Base-by-base conservation (phyloP, 2,797 vertebrate species). In the Danionella dracula region DNA sequence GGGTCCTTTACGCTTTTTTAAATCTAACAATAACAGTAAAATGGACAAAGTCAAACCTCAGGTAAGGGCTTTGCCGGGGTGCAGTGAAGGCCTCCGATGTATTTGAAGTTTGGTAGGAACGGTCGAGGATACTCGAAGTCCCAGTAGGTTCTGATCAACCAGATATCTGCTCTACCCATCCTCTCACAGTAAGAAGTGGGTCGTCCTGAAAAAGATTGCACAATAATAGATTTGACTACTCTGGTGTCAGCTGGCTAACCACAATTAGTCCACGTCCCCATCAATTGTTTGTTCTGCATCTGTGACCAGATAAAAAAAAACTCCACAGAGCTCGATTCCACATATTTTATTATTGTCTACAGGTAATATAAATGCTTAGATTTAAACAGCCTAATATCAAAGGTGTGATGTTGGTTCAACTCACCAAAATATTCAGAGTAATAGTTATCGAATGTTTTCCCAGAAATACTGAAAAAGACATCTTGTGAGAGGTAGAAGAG, bases 81-180 rank as follows among this genome's bases (percentile, higher is more conserved):
- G 71, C 94, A 97, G 20, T 97, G 95, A 67, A 97, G 81, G 57
- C 94, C 95, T 72, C 95, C 94, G n/a, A 98, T 86, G 60, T 86
- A 96, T 68, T 93, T 90, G 60, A 96, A 97, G 80, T 96, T 98
- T 1, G 92, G 94, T 37, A 93, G 87, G 23, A 89, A 82, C 46
- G 95, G 94, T 6, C 88, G 87, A 45, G 94, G 93, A 78, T 90
- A 97, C 68, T 96, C 93, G 73, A 96, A 90, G 77, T 97, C 94
- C 94, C 95, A 97, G 68, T 94, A 97, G 4, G 92, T 94, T 64
- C 92, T 76, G 0, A 96, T 93, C 65, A 97, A 74, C 94, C 94
- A 97, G 42, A 97, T 88, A 59, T 97, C 95, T 45, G 91, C 92
- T 77, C 85, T 93, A 0, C 92, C 83, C 86, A 95, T 88, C 0